Evolutionary conservation across 2,113 vertebrate species (phyloP), one percentile per base, ranked within the genome.

Genomic region (Indri indri): DNA sequence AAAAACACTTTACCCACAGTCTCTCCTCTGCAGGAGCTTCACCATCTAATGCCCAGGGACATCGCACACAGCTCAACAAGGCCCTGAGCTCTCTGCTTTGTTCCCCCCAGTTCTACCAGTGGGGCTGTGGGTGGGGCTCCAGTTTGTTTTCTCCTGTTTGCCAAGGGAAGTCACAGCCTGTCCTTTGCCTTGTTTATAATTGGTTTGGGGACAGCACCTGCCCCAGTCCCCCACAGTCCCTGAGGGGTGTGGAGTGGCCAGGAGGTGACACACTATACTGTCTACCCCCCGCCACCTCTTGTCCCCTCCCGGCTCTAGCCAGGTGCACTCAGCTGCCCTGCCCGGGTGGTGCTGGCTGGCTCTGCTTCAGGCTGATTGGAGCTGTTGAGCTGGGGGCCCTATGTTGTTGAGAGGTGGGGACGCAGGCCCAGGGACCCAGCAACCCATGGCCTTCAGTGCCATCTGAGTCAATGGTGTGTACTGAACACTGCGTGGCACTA

Each of bases 121-220:
- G 82, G 84, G 81, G 59, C 81, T 66, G 8, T 68, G 47, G 94
- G 89, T 27, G 50, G 73, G 71, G 87, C 91, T 70, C 47, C 0
- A 0, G 80, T 89, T 57, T 95, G 87, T 94, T 88, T 97, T 91
- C 93, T 63, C 80, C 50, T 16, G 77, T 94, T 93, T 16, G 95
- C 97, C 93, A 92, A 97, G 97, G 86, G 97, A 90, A 76, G 97
- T 97, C 97, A 95, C 93, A 95, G 97, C 65, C 88, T 98, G 98
- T 98, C 66, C 98, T 98, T 65, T 4, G 94, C 2, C 92, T 95
- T 97, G 97, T 97, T 98, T 98, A 97, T 98, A 97, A 88, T 59
- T 95, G 95, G 97, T 97, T 91, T 42, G 76, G 1, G 54, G 87
- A 96, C 97, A 97, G 97, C 98, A 98, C 98, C 98, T 98, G 98